Conservation (phyloP, 2,888 invertebrate genomes). For the Sinodicranocentrus sp. region DNA sequence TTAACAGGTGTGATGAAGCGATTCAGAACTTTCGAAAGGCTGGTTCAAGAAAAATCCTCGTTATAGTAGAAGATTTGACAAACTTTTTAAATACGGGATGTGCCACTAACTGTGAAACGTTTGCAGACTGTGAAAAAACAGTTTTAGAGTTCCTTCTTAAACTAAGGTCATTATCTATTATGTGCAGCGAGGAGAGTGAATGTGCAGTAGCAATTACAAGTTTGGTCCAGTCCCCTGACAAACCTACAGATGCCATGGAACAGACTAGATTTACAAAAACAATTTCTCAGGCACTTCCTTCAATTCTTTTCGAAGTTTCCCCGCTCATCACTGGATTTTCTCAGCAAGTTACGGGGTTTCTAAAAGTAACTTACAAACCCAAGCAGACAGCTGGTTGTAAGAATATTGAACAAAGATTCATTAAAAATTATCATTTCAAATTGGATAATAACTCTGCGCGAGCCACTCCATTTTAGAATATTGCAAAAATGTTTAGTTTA, state of each 20-base stretch:
- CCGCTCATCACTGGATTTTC: constrained; percentile 50
- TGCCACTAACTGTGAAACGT: background rate
- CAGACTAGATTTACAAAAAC: constrained; percentile 25
- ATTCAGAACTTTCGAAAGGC: constrained; percentile 20
- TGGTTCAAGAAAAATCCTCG: constrained; percentile 15
- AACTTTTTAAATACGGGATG: constrained; percentile 13
- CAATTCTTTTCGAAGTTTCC: constrained; percentile 38
- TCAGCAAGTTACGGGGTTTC: constrained; percentile 42
- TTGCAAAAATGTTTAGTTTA: no score
- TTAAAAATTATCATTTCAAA: constrained; percentile 49
- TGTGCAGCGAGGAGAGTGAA: background rate
- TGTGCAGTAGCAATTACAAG: constrained; percentile 29
- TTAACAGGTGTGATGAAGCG: constrained; percentile 1
- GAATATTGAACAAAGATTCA: constrained; percentile 14
- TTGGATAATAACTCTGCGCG: constrained; percentile 40
- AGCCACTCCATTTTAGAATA: constrained; percentile 25
- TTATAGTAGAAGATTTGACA: constrained; percentile 48
- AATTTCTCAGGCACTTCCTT: constrained; percentile 6
- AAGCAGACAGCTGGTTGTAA: constrained; percentile 5
- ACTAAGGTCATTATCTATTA: constrained; percentile 35
- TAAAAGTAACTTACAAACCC: constrained; percentile 37
- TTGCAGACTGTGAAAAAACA: constrained; percentile 15
- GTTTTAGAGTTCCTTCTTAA: constrained; percentile 16
- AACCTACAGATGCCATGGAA: constrained; percentile 16
- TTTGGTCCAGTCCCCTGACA: constrained; percentile 33